A percentile compares a stretch with the other conserved stretches of the same genome.
These are phyloP conservation scores for Stichopus horrens DNA, from an alignment of 53 echinoderm and acorn worm genomes.

Conservation along the genomic window DNA sequence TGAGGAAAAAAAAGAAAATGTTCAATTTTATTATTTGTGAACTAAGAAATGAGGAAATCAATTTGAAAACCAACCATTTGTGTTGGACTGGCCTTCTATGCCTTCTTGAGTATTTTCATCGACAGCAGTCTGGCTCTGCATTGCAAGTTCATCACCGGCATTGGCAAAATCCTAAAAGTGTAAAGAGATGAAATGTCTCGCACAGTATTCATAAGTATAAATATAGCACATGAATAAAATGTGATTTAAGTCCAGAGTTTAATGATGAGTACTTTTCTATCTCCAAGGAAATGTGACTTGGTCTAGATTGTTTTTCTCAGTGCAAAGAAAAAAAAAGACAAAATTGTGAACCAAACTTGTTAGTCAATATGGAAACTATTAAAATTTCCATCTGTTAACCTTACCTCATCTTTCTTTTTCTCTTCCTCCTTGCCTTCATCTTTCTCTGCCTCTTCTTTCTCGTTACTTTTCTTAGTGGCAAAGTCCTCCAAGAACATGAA, in stretches of 20 bases:
- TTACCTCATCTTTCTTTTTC: constrained; percentile 24
- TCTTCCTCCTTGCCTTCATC: constrained; percentile 64
- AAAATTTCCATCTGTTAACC: neutral
- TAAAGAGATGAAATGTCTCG: no score
- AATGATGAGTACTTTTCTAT: no score
- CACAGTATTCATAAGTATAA: no score
- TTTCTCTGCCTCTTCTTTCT: constrained; percentile 42
- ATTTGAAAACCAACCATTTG: constrained; percentile 50
- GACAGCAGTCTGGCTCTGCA: neutral
- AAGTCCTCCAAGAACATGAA: constrained; percentile 91
- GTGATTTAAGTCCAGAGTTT: no score
- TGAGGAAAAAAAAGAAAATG: no score
- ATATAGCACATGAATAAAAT: no score
- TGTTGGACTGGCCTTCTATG: constrained; percentile 49
- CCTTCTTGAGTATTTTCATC: constrained; percentile 28
- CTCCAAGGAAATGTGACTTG: no score
- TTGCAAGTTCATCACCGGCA: neutral
- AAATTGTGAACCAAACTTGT: no score
- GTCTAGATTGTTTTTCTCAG: no score
- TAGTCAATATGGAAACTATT: no score
- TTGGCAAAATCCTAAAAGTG: neutral
- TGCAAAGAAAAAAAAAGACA: no score
- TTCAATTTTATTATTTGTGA: neutral
- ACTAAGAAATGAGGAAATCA: neutral
- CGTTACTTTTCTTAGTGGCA: constrained; percentile 25